phyloP scores from a whole-genome alignment of 2,797 vertebrate species.

The Morelia viridis region DNA sequence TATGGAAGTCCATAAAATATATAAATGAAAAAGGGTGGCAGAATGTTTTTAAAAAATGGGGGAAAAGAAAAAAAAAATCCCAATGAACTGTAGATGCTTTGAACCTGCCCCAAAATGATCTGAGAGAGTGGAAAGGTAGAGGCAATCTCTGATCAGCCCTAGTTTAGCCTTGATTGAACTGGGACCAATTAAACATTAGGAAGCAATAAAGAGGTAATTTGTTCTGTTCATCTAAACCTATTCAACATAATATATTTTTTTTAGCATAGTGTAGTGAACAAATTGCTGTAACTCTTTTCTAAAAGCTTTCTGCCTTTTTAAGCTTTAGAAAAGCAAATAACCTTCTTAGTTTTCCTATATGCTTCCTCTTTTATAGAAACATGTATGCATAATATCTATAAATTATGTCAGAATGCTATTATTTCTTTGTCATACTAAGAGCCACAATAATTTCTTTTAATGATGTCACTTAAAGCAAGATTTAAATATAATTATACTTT shows the following conservation, averaged over 20 bases:
- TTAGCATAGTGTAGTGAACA: background rate
- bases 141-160: background rate
- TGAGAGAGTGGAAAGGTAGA: background rate
- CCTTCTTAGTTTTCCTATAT: background rate
- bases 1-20: background rate
- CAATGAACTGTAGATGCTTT: background rate
- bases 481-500: conserved; percentile 46
- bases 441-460: conserved; percentile 21
- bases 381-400: conserved; percentile 7
- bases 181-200: background rate
- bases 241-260: background rate
- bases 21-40: background rate
- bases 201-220: background rate
- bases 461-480: conserved; percentile 38
- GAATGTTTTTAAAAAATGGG: background rate
- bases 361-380: background rate
- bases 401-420: conserved; percentile 1
- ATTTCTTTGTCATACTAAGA: conserved; percentile 16
- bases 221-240: background rate
- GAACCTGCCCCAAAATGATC: background rate
- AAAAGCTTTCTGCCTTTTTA: background rate
- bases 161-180: background rate
- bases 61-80: background rate
- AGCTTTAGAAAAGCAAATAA: conserved; percentile 1
- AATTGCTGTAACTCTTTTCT: background rate